Evolutionary conservation across 2,888 invertebrate species (phyloP).

Genomic region (Agrotis clavis): DNA sequence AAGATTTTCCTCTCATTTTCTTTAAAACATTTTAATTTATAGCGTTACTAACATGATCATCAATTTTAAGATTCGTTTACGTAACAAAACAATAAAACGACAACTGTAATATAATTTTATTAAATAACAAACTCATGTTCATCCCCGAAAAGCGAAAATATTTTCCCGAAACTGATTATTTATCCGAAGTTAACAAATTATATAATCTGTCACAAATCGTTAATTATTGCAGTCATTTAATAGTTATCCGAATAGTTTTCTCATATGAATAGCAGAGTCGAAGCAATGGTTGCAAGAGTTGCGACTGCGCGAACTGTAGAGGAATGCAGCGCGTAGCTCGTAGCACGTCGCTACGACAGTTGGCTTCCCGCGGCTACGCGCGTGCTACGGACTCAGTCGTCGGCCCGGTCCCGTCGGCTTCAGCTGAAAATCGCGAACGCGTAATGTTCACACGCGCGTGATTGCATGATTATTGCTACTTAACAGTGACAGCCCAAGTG

Average conservation of each 20-base stretch:
- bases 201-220: background rate
- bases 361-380: slow-evolving; percentile 75
- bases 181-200: background rate
- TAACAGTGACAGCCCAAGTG: slow-evolving; percentile 85
- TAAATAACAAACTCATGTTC: too few relatives aligned
- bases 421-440: slow-evolving; percentile 71
- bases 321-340: slow-evolving; percentile 74
- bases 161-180: background rate
- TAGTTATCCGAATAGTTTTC: slow-evolving; percentile 28
- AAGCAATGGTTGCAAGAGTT: slow-evolving; percentile 64
- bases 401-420: slow-evolving; percentile 49
- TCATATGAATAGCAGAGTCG: slow-evolving; percentile 40
- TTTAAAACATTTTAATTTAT: too few relatives aligned
- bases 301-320: slow-evolving; percentile 85
- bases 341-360: slow-evolving; percentile 77
- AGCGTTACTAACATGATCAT: too few relatives aligned
- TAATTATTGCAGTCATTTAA: slow-evolving; percentile 22
- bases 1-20: too few relatives aligned
- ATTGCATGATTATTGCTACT: slow-evolving; percentile 81
- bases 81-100: too few relatives aligned
- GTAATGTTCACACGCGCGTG: slow-evolving; percentile 83
- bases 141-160: too few relatives aligned
- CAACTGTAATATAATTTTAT: too few relatives aligned
- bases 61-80: too few relatives aligned
- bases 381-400: slow-evolving; percentile 44